phyloP scores from a whole-genome alignment of 2,888 invertebrate species.

The Oscheius sp. region DNA sequence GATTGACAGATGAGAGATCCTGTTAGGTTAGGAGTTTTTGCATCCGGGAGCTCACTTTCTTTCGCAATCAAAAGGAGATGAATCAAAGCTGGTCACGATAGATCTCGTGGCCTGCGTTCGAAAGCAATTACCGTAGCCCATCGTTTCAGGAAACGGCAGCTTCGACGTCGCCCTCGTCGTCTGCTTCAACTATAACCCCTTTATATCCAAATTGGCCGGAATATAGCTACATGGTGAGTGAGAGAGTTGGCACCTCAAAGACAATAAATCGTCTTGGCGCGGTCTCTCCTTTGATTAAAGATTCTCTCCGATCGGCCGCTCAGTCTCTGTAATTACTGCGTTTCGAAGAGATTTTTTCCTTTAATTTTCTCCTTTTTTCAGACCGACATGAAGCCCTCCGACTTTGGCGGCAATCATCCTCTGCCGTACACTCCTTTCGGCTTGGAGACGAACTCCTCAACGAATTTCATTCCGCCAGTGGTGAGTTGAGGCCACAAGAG shows the following conservation, averaged over 20 bases:
- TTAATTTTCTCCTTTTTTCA: neutral
- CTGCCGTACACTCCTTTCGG: neutral
- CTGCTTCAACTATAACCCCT: neutral
- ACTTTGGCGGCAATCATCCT: neutral
- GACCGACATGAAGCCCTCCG: neutral
- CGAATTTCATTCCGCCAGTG: neutral
- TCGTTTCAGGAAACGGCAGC: neutral
- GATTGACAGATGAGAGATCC: no score
- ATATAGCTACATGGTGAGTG: conserved; percentile 18
- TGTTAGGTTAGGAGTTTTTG: no score
- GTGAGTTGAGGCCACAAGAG: neutral
- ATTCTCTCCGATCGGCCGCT: neutral
- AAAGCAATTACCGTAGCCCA: no score
- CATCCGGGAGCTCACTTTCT: neutral
- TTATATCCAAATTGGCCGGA: neutral
- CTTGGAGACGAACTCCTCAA: neutral
- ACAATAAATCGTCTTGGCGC: conserved; percentile 12
- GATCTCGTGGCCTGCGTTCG: neutral
- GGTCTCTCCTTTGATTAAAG: conserved; percentile 8
- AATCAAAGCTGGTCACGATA: neutral
- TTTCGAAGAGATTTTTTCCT: no score
- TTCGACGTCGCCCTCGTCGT: neutral
- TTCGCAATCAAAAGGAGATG: neutral
- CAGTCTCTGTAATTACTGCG: neutral
- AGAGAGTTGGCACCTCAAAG: neutral